A percentile compares a stretch with the other conserved stretches of the same genome.
These are phyloP conservation scores for Trichogramma dendrolimi DNA, from an alignment of 2,888 invertebrate species.

Conservation along the genomic window DNA sequence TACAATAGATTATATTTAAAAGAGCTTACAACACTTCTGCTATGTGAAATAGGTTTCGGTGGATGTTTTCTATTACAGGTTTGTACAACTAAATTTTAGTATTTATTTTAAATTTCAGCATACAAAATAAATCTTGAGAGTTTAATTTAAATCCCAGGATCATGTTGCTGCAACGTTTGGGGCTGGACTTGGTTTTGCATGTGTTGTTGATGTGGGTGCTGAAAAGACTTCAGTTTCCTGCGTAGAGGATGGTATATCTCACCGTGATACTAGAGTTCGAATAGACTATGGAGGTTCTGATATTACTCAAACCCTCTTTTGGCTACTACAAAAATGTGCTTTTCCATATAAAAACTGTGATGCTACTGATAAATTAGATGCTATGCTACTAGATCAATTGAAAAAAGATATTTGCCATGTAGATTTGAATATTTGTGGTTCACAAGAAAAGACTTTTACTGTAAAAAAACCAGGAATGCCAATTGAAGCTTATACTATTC, in stretches of 20 bases:
- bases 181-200: constrained; percentile 78
- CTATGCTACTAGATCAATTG: constrained; percentile 72
- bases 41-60: constrained; percentile 79
- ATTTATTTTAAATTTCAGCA: background rate
- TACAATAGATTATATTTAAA: constrained; percentile 82
- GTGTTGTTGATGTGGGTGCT: constrained; percentile 92
- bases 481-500: constrained; percentile 69
- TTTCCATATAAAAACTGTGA: constrained; percentile 84
- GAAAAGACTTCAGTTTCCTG: constrained; percentile 94
- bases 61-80: constrained; percentile 81
- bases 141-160: constrained; percentile 57
- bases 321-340: constrained; percentile 83
- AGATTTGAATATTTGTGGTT: constrained; percentile 83
- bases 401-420: constrained; percentile 90
- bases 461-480: constrained; percentile 69
- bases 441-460: constrained; percentile 75
- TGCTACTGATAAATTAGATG: constrained; percentile 71
- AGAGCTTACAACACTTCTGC: constrained; percentile 74
- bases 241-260: constrained; percentile 93
- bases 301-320: constrained; percentile 82
- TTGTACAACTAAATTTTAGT: constrained; percentile 6
- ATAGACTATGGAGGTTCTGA: constrained; percentile 90
- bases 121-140: constrained; percentile 1
- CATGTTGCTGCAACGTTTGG: constrained; percentile 84
- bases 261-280: constrained; percentile 75